Conservation (phyloP, 2,113 vertebrate genomes). For the Muntiacus reevesi region DNA sequence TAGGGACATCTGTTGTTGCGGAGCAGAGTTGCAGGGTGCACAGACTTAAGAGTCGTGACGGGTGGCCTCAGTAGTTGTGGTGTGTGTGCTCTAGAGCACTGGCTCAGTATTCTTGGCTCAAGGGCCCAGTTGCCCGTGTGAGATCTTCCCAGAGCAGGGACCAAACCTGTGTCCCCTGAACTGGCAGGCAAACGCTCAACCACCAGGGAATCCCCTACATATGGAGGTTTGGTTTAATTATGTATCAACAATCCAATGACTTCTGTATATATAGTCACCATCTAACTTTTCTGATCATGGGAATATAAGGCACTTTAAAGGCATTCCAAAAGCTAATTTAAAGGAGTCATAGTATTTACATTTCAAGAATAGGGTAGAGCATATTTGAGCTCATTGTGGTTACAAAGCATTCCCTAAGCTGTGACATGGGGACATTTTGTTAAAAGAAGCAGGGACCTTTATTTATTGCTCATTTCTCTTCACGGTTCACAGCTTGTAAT, state of each 20-base stretch:
- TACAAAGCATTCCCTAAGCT: background rate
- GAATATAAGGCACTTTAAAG: background rate
- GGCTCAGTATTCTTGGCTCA: background rate
- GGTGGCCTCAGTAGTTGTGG: background rate
- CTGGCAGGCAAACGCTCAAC: background rate
- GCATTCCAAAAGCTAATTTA: background rate
- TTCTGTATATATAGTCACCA: background rate
- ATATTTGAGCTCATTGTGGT: background rate
- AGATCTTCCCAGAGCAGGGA: background rate
- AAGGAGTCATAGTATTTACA: background rate
- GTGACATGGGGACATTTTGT: constrained; percentile 47
- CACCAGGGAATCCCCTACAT: background rate
- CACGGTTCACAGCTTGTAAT: constrained; percentile 62
- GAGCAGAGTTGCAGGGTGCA: background rate
- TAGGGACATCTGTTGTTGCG: background rate
- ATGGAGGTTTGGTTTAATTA: background rate
- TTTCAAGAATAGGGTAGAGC: background rate
- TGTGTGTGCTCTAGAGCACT: background rate
- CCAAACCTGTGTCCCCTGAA: background rate
- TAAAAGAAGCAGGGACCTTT: constrained; percentile 38
- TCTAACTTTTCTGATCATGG: background rate
- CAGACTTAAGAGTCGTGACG: background rate
- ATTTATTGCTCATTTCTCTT: constrained; percentile 66
- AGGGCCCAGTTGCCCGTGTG: background rate
- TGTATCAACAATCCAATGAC: background rate